Percentiles rank a stretch among this genome's conserved stretches.
These are phyloP conservation scores for Sarcophaga bullata DNA, from an alignment of 1,140 invertebrate species.

Conservation along the genomic window DNA sequence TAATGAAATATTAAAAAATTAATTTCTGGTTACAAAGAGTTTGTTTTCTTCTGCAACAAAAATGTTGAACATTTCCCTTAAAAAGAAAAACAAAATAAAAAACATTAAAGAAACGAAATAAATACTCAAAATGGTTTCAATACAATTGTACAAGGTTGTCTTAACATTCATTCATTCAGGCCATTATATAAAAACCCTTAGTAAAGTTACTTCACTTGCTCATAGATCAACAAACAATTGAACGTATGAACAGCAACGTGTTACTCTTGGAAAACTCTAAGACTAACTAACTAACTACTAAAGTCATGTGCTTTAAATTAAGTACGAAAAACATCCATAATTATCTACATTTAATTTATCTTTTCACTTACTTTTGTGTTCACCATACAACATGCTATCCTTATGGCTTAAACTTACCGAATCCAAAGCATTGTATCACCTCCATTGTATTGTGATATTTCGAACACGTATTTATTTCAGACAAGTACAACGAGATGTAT, in stretches of 20 bases:
- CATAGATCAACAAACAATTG: neutral
- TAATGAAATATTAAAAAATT: no score
- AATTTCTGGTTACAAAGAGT: no score
- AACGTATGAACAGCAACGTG: neutral
- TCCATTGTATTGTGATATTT: neutral
- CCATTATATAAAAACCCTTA: neutral
- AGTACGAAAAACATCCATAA: slow-evolving; percentile 9
- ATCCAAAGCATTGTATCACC: no score
- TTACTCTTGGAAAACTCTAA: no score
- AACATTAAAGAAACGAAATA: neutral
- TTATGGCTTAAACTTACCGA: no score
- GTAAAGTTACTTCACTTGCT: neutral
- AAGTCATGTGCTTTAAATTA: slow-evolving; percentile 9
- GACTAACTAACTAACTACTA: no score
- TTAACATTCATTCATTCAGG: neutral
- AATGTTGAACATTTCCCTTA: neutral
- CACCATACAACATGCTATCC: no score
- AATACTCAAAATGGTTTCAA: neutral
- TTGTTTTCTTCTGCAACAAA: no score
- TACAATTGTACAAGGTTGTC: slow-evolving; percentile 9
- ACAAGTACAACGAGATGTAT: neutral
- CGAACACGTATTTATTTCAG: neutral
- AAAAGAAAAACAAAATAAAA: neutral
- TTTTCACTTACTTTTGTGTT: neutral
- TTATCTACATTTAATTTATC: neutral